A percentile compares a stretch with the other conserved stretches of the same genome.
Conservation (phyloP, 2,113 vertebrate genomes). For the Lasiurus borealis region DNA sequence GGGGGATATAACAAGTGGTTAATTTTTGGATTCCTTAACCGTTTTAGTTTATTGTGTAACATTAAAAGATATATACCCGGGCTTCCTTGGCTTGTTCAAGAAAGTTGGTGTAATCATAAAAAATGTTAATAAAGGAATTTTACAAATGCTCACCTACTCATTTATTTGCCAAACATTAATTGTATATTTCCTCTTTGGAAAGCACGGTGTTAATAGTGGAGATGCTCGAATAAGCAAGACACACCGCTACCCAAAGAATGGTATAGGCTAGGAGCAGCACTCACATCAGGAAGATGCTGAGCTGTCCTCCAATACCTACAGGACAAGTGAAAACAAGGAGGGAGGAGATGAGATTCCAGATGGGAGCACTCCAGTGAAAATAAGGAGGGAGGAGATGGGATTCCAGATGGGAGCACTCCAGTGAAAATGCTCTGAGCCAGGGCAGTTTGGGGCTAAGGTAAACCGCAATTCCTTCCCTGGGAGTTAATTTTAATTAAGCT, state of each 20-base stretch:
- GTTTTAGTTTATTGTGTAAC: constrained; percentile 15
- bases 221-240: neutral
- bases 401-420: too few relatives aligned
- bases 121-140: constrained; percentile 41
- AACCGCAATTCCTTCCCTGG: neutral
- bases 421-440: neutral
- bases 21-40: neutral
- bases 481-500: neutral
- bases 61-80: neutral
- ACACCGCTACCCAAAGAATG: neutral
- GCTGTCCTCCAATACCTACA: neutral
- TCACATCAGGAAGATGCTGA: neutral
- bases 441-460: neutral
- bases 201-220: neutral
- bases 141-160: neutral
- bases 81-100: neutral
- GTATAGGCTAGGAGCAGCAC: neutral
- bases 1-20: neutral
- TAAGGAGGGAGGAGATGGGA: too few relatives aligned
- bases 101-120: neutral
- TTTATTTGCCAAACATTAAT: neutral
- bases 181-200: neutral
- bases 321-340: neutral
- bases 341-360: neutral
- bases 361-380: neutral